Percentiles rank a stretch among this genome's conserved stretches.
Conservation (phyloP, 1,140 invertebrate genomes). For the Ips typographus region DNA sequence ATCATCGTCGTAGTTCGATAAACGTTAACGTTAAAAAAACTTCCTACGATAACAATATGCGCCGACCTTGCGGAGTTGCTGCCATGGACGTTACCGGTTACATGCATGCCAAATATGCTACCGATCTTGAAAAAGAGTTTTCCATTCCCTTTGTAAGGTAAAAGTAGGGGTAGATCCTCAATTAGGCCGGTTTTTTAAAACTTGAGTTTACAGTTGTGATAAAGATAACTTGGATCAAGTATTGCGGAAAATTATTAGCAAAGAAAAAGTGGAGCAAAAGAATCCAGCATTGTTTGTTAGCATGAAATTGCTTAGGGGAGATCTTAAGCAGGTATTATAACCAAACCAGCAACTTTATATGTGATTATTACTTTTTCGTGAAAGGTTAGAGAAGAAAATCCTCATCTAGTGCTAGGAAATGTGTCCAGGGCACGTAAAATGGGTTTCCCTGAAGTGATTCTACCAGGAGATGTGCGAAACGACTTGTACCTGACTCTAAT, state of each 20-base stretch:
- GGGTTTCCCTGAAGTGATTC: constrained; percentile 93
- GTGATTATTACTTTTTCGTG: neutral
- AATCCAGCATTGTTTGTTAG: constrained; percentile 82
- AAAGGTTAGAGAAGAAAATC: constrained; percentile 81
- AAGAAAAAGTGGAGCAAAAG: constrained; percentile 77
- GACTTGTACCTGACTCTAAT: constrained; percentile 91
- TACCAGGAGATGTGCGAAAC: constrained; percentile 92
- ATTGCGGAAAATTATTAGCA: constrained; percentile 75
- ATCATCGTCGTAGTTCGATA: constrained; percentile 53
- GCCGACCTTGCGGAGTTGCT: constrained; percentile 86
- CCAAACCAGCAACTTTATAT: neutral
- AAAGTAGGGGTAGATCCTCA: constrained; percentile 45
- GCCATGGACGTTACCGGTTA: constrained; percentile 82
- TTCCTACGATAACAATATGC: constrained; percentile 56
- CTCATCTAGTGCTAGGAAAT: constrained; percentile 78
- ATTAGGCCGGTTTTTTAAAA: constrained; percentile 19
- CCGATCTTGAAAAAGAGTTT: constrained; percentile 77
- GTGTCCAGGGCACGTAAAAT: constrained; percentile 87
- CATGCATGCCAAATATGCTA: constrained; percentile 69
- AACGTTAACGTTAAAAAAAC: constrained; percentile 40
- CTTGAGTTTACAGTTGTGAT: constrained; percentile 65
- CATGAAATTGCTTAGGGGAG: constrained; percentile 81
- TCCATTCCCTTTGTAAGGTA: constrained; percentile 84
- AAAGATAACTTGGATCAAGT: constrained; percentile 87
- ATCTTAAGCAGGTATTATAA: constrained; percentile 83